A percentile compares a stretch with the other conserved stretches of the same genome.
phyloP scores from a whole-genome alignment of 30 jellyfish, hydroid and myxozoan species.

The Aurelia aurita complex sp. Pacific region DNA sequence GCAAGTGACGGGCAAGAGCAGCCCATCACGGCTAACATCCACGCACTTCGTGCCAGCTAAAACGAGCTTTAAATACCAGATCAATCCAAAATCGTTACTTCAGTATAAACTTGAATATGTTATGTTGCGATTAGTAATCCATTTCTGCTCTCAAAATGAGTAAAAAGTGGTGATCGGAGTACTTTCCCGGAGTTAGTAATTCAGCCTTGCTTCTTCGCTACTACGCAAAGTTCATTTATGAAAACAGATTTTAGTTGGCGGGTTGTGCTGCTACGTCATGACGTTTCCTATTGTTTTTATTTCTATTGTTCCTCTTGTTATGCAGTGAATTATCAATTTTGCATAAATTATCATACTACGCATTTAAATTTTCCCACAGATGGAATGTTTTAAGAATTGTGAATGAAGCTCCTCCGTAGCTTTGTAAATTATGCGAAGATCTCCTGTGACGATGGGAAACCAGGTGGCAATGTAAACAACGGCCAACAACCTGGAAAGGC shows the following conservation, averaged over 20 bases:
- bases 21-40: conserved; percentile 61
- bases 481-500: too few species aligned
- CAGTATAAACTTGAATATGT: too few species aligned
- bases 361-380: conserved; percentile 14
- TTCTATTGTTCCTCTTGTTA: conserved; percentile 18
- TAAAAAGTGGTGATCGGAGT: background rate
- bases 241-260: conserved; percentile 71
- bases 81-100: background rate
- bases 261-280: conserved; percentile 74
- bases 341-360: conserved; percentile 50
- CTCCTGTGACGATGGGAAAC: too few species aligned
- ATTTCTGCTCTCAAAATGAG: too few species aligned
- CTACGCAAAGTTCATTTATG: conserved; percentile 70
- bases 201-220: conserved; percentile 18
- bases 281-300: conserved; percentile 31
- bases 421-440: background rate
- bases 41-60: conserved; percentile 11
- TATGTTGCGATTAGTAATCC: too few species aligned
- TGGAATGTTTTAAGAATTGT: conserved; percentile 21
- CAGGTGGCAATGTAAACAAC: too few species aligned
- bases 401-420: conserved; percentile 63
- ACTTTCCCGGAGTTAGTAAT: too few species aligned
- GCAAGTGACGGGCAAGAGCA: conserved; percentile 51
- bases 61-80: background rate
- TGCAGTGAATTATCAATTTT: conserved; percentile 3